Base-by-base conservation (phyloP, 2,888 invertebrate genomes). In the Diabrotica balteata region DNA sequence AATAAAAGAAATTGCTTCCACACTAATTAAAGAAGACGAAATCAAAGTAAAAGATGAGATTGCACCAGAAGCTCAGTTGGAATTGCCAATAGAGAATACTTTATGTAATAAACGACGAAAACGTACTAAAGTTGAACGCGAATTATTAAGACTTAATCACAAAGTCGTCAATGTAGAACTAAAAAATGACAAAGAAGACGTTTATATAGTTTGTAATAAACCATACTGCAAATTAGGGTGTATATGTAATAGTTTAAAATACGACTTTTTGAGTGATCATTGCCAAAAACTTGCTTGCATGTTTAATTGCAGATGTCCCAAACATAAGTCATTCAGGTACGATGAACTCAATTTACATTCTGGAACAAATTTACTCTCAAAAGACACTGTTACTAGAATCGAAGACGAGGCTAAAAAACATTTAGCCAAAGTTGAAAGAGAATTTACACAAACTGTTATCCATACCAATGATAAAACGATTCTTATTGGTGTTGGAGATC, bases 391-490 rank as follows among this genome's bases (percentile, higher is more conserved):
- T 5, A 80, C 73, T 70, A 77, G 80, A 60, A 78, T 89, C 61
- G 85, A 88, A 71, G 85, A 85, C 73, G 84, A 86, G 78, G 85
- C 85, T 0, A 87, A 86, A 75, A 83, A 80, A 53, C 86, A 87
- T 66, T 82, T 92, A 69, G 88, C 91, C 0, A 90, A 88, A 80
- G 75, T 89, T 77, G 91, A 92, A 80, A 87, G 89, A 80, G 91
- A 91, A 77, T 92, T 92, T 81, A 90, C 89, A 11, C 90, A 91
- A 75, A 92, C 92, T 6, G 87, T 92, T 42, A 88, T 92, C 63
- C 83, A 90, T 52, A 87, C 89, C 8, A 88, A 88, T 43, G 87
- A 90, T 76, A 88, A 89, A 81, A 89, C 89, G 59, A 87, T 91
- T 73, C 81, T 91, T 8, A 85, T 91, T 44, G 90, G 90, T 69